Evolutionary conservation across 1,140 invertebrate genomes (phyloP).

Genomic region (Ceratosolen fusciceps): DNA sequence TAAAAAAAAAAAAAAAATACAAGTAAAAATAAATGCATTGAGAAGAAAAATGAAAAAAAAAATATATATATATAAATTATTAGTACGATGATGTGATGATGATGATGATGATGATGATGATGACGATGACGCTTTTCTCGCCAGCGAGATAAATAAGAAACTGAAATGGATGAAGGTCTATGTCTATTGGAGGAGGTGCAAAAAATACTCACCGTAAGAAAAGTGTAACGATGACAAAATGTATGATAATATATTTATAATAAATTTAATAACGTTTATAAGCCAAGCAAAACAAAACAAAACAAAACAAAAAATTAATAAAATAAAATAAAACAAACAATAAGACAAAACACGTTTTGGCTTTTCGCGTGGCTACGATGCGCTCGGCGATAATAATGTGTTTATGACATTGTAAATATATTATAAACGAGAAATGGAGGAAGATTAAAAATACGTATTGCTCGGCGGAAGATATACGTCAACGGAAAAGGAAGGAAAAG

Average conservation of each 20-base stretch:
- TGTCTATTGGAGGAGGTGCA: slow-evolving; percentile 12
- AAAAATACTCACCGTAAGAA: slow-evolving; percentile 44
- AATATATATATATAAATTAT: slow-evolving; percentile 11
- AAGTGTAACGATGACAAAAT: slow-evolving; percentile 54
- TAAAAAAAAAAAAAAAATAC: no score
- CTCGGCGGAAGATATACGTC: no score
- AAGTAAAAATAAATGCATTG: slow-evolving; percentile 51
- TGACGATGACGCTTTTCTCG: slow-evolving; percentile 11
- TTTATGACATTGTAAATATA: slow-evolving; percentile 63
- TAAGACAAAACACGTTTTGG: slow-evolving; percentile 34
- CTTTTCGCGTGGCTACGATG: slow-evolving; percentile 47
- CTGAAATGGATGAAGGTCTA: slow-evolving; percentile 23
- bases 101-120: no score
- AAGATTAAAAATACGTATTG: slow-evolving; percentile 58
- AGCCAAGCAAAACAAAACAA: slow-evolving; percentile 51
- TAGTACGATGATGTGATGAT: slow-evolving; percentile 20
- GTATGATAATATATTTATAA: slow-evolving; percentile 72
- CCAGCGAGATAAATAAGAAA: slow-evolving; percentile 24
- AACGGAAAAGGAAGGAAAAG: slow-evolving; percentile 50
- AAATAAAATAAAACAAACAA: no score
- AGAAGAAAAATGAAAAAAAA: slow-evolving; percentile 50
- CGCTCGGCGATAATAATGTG: slow-evolving; percentile 54
- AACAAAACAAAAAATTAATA: no score
- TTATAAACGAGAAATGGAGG: slow-evolving; percentile 18
- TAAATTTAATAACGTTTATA: slow-evolving; percentile 73